Evolutionary conservation across 2,888 invertebrate genomes (phyloP).

Genomic region (Melinaea menophilus): DNA sequence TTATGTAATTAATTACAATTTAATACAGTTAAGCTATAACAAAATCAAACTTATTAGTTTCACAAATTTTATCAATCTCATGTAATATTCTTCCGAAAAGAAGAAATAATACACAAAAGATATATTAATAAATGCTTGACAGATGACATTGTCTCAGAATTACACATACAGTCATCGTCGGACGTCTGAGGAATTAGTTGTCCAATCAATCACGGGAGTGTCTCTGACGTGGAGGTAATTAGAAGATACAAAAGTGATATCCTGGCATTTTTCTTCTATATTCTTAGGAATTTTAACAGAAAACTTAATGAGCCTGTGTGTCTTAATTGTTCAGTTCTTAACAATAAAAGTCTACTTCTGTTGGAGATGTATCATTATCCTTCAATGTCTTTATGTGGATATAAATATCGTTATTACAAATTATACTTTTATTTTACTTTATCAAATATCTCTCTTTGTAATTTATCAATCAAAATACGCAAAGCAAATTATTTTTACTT

Average conservation of each 20-base stretch:
- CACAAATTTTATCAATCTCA: slow-evolving; percentile 9
- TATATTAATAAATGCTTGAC: slow-evolving; percentile 9
- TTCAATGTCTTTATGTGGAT: too few relatives aligned
- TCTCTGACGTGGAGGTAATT: slow-evolving; percentile 70
- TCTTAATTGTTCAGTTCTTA: neutral
- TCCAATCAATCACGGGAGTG: slow-evolving; percentile 73
- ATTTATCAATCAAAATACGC: too few relatives aligned
- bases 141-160: slow-evolving; percentile 36
- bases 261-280: slow-evolving; percentile 21
- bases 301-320: neutral
- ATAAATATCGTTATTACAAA: neutral
- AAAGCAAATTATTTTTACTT: too few relatives aligned
- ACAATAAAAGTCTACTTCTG: too few relatives aligned
- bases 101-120: neutral
- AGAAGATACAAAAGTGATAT: slow-evolving; percentile 44
- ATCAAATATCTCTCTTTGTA: too few relatives aligned
- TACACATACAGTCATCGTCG: slow-evolving; percentile 58
- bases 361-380: too few relatives aligned
- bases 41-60: neutral
- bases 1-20: too few relatives aligned
- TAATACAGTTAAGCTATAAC: too few relatives aligned
- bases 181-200: slow-evolving; percentile 70
- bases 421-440: too few relatives aligned
- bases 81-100: neutral
- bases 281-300: neutral